phyloP scores from a whole-genome alignment of 2,888 invertebrate genomes.

The Timandra comae region DNA sequence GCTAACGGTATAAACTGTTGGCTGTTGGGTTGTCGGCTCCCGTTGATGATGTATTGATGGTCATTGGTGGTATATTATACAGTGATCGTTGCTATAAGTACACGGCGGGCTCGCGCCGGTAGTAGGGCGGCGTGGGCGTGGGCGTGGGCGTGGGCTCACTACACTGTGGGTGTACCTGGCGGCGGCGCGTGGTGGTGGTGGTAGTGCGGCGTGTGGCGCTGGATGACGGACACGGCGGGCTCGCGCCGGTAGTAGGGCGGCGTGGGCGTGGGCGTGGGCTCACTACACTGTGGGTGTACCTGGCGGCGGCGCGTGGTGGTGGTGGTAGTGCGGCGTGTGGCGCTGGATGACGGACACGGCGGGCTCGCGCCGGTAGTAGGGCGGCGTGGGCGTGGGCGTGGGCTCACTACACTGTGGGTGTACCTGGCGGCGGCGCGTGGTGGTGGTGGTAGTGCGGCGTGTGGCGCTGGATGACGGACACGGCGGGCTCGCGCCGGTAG shows the following conservation, averaged over 20 bases:
- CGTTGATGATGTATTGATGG: no score
- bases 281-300: neutral
- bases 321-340: constrained; percentile 39
- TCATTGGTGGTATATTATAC: no score
- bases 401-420: constrained; percentile 29
- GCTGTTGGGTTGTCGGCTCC: no score
- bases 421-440: constrained; percentile 47
- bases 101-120: no score
- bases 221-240: constrained; percentile 28
- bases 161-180: no score
- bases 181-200: no score
- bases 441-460: constrained; percentile 49
- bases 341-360: constrained; percentile 27
- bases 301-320: constrained; percentile 37
- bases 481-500: constrained; percentile 42
- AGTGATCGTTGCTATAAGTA: no score
- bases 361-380: constrained; percentile 9
- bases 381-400: constrained; percentile 21
- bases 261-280: constrained; percentile 28
- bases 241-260: no score
- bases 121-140: constrained; percentile 43
- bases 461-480: constrained; percentile 40
- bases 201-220: constrained; percentile 41
- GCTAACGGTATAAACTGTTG: no score
- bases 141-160: constrained; percentile 37